These are phyloP conservation scores for Chamaea fasciata DNA, from an alignment of 2,113 vertebrate species.

Conservation along the genomic window DNA sequence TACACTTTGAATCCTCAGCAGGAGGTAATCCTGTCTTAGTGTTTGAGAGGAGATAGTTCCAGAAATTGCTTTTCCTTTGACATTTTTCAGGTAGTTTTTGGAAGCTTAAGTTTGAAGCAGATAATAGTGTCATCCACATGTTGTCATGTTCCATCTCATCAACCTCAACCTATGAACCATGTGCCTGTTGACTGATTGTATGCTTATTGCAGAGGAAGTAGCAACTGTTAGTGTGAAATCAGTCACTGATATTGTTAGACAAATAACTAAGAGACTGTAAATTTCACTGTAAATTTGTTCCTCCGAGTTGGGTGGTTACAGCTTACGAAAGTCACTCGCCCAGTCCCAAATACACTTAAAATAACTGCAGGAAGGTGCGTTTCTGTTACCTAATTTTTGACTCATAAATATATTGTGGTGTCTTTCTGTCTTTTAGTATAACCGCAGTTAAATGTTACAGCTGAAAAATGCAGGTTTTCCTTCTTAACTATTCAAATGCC, in stretches of 20 bases:
- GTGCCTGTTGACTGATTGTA: background rate
- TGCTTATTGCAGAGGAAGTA: background rate
- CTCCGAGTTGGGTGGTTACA: background rate
- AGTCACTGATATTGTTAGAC: background rate
- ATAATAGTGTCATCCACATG: accelerated
- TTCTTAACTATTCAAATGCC: background rate
- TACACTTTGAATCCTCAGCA: background rate
- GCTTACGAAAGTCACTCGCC: accelerated
- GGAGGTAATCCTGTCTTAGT: background rate
- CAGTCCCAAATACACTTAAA: background rate
- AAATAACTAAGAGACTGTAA: background rate
- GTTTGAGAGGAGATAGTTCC: background rate
- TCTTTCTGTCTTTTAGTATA: background rate
- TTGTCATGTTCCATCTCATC: background rate
- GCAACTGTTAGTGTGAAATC: background rate
- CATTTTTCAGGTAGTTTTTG: background rate
- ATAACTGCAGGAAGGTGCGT: background rate
- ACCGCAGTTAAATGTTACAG: background rate
- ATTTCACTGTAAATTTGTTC: background rate
- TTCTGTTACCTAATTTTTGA: background rate
- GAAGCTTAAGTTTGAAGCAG: background rate
- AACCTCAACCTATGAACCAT: background rate
- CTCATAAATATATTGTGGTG: background rate
- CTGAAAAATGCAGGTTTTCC: background rate
- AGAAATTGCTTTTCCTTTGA: background rate